phyloP scores from a whole-genome alignment of 2,888 invertebrate genomes.

The Dolomedes plantarius region DNA sequence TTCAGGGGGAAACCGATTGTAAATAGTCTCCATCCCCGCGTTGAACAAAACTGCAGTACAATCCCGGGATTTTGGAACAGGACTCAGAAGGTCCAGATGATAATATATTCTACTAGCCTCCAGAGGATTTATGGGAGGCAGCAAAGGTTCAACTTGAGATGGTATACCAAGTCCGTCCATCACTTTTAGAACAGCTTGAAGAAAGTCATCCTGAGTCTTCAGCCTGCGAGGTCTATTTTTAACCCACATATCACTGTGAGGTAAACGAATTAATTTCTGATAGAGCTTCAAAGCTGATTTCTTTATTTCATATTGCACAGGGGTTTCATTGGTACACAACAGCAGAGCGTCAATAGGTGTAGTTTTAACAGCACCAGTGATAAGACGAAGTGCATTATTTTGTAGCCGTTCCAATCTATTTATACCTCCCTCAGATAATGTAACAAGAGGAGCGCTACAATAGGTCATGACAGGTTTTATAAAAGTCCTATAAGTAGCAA shows the following conservation, averaged over 20 bases:
- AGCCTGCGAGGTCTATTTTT: not conserved
- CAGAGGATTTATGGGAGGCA: not conserved
- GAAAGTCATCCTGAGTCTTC: conserved; percentile 4
- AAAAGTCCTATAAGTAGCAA: conserved; percentile 14
- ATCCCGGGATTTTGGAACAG: not conserved
- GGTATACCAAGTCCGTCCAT: not conserved
- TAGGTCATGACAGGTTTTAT: conserved; percentile 26
- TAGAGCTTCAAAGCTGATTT: conserved; percentile 18
- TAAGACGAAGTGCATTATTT: not conserved
- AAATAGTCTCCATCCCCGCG: conserved; percentile 6
- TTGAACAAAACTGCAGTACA: not conserved
- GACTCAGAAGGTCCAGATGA: not conserved
- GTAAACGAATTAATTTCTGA: conserved; percentile 20
- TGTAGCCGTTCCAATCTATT: not conserved
- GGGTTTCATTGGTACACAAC: too few species aligned
- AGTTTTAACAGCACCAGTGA: not conserved
- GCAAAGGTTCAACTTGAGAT: not conserved
- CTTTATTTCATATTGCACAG: conserved; percentile 12
- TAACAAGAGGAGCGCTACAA: not conserved
- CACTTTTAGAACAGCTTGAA: not conserved
- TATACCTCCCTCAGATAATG: not conserved
- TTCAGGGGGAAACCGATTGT: not conserved
- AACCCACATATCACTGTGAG: not conserved
- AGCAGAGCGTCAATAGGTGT: conserved; percentile 27
- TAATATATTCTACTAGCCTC: not conserved